Base-by-base conservation (phyloP, 2,113 vertebrate species). In the Okapia johnstoni region DNA sequence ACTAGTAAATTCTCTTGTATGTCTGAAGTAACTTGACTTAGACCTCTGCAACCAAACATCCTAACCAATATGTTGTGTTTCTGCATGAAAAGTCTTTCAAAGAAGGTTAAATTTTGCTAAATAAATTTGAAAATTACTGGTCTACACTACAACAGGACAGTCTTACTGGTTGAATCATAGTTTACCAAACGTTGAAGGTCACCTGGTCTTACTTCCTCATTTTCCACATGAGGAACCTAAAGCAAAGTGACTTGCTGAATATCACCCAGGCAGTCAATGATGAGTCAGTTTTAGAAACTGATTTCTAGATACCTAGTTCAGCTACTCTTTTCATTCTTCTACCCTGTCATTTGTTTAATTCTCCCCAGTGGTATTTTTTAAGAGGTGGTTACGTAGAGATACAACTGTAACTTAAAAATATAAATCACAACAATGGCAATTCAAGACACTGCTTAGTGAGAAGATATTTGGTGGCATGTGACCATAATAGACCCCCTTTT, bases 381-480 rank as follows among this genome's bases (percentile, higher is more conserved):
- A 81, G 25, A 93, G 63, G 36, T 46, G 92, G 60, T 90, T 96
- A 70, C 92, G 86, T 85, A 93, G 60, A 97, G 84, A 97, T 89
- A 95, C 36, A 83, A 83, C 15, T 61, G 77, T 95, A 95, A 92
- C 80, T 80, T 87, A 84, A 79, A 94, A 89, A 52, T 92, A 52
- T 92, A 97, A 93, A 95, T 93, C 79, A 89, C 70, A 61, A 70
- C 43, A 83, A 52, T 43, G 26, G 13, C 40, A 50, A n/a, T 86
- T 91, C 89, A 61, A 95, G 93, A 66, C 33, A 83, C 30, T 87
- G n/a, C 30, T n/a, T 73, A 95, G 46, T 97, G 43, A 33, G 73
- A 92, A 97, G 88, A 61, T 46, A 88, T 11, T 96, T 85, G 52
- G 46, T 23, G 8, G 50, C 36, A 63, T 57, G 23, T 97, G 57